These are phyloP conservation scores for Apotomis turbidana DNA, from an alignment of 2,888 invertebrate genomes.

Conservation along the genomic window DNA sequence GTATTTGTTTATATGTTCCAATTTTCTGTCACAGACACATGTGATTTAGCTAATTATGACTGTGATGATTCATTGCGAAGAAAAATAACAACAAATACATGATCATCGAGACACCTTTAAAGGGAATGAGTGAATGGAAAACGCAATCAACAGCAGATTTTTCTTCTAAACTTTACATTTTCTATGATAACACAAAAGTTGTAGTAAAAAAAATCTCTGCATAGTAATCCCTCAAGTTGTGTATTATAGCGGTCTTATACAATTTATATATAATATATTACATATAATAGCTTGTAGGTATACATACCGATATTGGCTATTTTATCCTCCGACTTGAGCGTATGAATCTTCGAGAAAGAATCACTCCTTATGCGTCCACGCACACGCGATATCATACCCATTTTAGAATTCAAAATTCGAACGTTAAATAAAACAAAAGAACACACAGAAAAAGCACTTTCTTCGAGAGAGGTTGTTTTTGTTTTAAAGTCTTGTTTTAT, in stretches of 20 bases:
- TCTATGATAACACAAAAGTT: background rate
- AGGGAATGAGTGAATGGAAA: conserved; percentile 12
- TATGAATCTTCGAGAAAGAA: conserved; percentile 85
- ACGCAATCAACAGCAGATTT: background rate
- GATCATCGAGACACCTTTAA: conserved; percentile 1
- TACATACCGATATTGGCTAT: conserved; percentile 87
- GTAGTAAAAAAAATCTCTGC: background rate
- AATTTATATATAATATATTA: too few species aligned
- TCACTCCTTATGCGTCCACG: conserved; percentile 86
- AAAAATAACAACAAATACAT: conserved; percentile 34
- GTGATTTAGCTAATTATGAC: conserved; percentile 6
- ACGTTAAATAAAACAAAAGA: conserved; percentile 32
- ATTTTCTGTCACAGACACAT: conserved; percentile 28
- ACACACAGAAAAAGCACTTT: conserved; percentile 21
- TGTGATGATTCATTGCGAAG: conserved; percentile 20
- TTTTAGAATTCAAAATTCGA: conserved; percentile 56
- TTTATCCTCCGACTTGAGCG: conserved; percentile 86
- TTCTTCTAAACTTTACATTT: background rate
- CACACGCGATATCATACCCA: conserved; percentile 89
- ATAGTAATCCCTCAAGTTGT: too few species aligned
- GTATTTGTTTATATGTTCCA: conserved; percentile 38
- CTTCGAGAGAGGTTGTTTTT: background rate
- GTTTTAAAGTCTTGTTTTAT: conserved; percentile 2
- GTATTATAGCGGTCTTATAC: too few species aligned
- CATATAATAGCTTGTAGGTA: conserved; percentile 36